Conservation (phyloP, 2,113 vertebrate species). For the Ceuthmochares aereus region DNA sequence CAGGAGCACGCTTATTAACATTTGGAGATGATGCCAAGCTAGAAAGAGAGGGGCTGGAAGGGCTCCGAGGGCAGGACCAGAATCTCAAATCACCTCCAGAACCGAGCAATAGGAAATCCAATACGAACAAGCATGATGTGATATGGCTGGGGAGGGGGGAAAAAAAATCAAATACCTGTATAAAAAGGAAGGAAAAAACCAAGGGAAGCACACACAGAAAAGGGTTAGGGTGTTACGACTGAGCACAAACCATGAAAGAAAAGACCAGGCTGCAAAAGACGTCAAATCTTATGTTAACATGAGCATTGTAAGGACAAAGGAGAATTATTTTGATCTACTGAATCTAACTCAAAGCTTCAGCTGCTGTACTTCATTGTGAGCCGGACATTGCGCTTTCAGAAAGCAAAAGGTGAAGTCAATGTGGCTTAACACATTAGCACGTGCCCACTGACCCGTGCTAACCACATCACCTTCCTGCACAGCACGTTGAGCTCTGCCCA, state of each 20-base stretch:
- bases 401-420: background rate
- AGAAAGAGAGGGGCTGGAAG: background rate
- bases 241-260: background rate
- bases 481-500: background rate
- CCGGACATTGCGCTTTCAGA: accelerated
- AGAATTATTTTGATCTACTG: background rate
- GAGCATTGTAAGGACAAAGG: background rate
- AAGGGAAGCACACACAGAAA: accelerated
- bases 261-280: background rate
- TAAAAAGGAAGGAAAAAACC: background rate
- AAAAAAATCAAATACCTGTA: accelerated
- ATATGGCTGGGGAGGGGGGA: background rate
- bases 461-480: accelerated
- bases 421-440: background rate
- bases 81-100: background rate
- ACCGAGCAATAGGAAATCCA: background rate
- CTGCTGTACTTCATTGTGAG: background rate
- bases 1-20: background rate
- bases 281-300: accelerated
- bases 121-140: accelerated
- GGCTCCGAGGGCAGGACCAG: background rate
- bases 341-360: background rate
- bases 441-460: background rate
- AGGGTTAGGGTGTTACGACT: background rate
- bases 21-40: background rate